Conservation (phyloP, 2,888 invertebrate species). For the Stenurella melanura region DNA sequence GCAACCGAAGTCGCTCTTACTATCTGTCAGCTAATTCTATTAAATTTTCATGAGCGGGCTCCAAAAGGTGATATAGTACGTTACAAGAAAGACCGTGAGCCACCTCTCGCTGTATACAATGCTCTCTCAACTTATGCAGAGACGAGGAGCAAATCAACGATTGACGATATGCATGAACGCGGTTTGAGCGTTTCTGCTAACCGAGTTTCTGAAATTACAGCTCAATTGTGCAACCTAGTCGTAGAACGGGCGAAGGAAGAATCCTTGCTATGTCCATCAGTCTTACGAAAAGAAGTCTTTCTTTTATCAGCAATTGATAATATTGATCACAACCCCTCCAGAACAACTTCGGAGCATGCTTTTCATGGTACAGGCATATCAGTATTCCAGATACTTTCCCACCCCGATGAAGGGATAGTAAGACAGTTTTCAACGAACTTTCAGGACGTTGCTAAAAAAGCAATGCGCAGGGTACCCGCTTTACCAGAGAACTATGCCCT, state of each 20-base stretch:
- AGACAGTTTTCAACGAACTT: no score
- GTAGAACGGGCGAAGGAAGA: background rate
- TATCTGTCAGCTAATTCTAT: no score
- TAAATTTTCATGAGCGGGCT: constrained; percentile 3
- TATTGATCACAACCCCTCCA: background rate
- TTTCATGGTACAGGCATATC: no score
- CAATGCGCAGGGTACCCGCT: no score
- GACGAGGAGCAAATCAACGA: background rate
- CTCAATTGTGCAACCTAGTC: background rate
- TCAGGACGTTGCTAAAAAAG: no score
- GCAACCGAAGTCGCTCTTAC: background rate
- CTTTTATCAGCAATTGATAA: background rate
- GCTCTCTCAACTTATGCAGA: background rate
- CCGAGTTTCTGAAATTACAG: background rate
- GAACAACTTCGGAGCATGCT: no score
- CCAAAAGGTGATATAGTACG: background rate
- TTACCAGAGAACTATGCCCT: no score
- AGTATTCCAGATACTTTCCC: no score
- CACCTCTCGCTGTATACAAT: background rate
- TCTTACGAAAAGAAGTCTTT: background rate
- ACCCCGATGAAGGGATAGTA: no score
- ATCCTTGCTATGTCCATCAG: background rate
- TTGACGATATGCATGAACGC: background rate
- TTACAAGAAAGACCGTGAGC: background rate
- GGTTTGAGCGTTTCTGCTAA: no score